phyloP scores from a whole-genome alignment of 64 coral and sea anemone genomes.

The Actinia equina region DNA sequence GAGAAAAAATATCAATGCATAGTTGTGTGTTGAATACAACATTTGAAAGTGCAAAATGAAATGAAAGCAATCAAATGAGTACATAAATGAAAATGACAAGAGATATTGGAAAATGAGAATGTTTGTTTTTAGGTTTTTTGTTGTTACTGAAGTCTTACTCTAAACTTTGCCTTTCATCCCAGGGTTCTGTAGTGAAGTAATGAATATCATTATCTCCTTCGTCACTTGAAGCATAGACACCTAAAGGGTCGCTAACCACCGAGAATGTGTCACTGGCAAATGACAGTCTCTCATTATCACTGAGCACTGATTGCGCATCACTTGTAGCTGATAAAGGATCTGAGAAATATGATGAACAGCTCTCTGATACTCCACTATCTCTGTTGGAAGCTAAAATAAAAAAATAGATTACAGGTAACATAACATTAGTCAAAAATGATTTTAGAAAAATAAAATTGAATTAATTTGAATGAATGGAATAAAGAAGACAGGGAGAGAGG shows the following conservation, averaged over 20 bases:
- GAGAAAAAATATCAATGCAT: no score
- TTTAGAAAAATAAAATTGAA: not conserved
- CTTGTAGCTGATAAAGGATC: not conserved
- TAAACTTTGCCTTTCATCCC: slow-evolving; percentile 49
- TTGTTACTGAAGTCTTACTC: slow-evolving; percentile 14
- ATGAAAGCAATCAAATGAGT: no score
- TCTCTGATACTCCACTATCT: slow-evolving; percentile 23
- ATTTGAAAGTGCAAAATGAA: no score
- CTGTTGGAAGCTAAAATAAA: slow-evolving; percentile 16
- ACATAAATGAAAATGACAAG: no score
- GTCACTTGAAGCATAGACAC: slow-evolving; percentile 36
- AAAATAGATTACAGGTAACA: not conserved
- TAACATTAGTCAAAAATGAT: not conserved
- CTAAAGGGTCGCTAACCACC: slow-evolving; percentile 42
- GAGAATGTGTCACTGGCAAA: slow-evolving; percentile 16
- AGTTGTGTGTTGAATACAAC: no score
- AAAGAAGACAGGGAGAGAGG: no score
- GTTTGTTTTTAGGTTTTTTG: not conserved
- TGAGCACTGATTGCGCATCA: not conserved
- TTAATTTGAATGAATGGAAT: no score
- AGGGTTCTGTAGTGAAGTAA: slow-evolving; percentile 5
- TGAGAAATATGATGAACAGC: not conserved
- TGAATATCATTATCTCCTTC: slow-evolving; percentile 44
- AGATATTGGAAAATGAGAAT: no score
- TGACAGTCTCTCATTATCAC: not conserved